Evolutionary conservation across 1,140 invertebrate genomes (phyloP).

Genomic region (Zeugodacus cucurbitae): DNA sequence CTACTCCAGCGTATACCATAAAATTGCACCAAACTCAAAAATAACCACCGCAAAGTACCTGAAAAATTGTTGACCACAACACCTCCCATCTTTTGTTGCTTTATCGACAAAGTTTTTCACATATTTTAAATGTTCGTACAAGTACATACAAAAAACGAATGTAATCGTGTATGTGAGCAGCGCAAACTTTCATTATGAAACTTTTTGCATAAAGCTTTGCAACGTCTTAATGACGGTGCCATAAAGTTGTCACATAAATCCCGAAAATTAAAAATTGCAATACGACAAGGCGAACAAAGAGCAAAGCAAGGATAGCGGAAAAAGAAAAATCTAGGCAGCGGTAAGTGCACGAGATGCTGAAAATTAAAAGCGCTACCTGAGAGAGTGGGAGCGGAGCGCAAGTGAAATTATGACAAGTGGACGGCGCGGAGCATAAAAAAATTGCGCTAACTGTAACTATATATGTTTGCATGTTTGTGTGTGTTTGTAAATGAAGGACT

Average conservation of each 20-base stretch:
- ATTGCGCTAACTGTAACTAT: not conserved
- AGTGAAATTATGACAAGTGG: not conserved
- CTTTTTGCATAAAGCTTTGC: conserved; percentile 22
- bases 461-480: too few species aligned
- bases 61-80: not conserved
- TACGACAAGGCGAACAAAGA: not conserved
- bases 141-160: not conserved
- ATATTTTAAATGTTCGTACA: not conserved
- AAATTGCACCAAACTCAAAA: not conserved
- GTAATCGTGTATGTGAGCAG: not conserved
- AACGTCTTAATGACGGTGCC: not conserved
- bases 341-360: not conserved
- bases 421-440: not conserved
- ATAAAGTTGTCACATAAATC: conserved; percentile 31
- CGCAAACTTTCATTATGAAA: conserved; percentile 34
- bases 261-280: conserved; percentile 5
- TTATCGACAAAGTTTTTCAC: not conserved
- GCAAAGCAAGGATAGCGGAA: not conserved
- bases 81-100: not conserved
- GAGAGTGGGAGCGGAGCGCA: not conserved
- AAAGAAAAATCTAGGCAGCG: not conserved
- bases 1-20: too few species aligned
- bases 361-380: not conserved
- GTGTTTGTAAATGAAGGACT: not conserved
- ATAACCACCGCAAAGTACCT: not conserved